Evolutionary conservation across 2,797 vertebrate species (phyloP), one percentile per base, ranked within the genome.

Genomic region (Ceryle rudis): DNA sequence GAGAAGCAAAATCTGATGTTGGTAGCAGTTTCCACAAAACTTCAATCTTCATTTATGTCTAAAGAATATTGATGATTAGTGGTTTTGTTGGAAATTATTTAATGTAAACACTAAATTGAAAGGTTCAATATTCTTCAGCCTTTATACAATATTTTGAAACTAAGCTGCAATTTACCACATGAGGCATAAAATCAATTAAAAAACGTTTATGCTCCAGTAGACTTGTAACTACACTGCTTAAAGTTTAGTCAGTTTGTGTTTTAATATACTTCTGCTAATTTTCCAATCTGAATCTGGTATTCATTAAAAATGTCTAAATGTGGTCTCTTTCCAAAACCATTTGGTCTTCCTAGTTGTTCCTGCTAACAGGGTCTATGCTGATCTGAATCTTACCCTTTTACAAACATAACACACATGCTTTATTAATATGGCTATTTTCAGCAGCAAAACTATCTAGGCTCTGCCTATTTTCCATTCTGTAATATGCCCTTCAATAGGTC

Each of bases 131-230:
- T 81, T 72, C 84, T 79, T 80, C 33, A 78, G 35, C 5, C 26
- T 87, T 85, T 79, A 71, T 26, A 89, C 16, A 85, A n/a, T 35
- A 81, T 88, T 90, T 61, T 94, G 47, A 85, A 95, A 93, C 35
- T 57, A 77, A 93, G 57, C 33, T 61, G 58, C 54, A 86, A 51
- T 93, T 90, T 69, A 72, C 58, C 57, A 79, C 41, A 78, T 57
- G 85, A 95, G 67, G 69, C 91, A 93, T 80, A 66, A 91, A 89
- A 94, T 69, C 60, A 88, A 54, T 90, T 95, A 92, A 82, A 35
- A 22, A 90, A 79, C n/a, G 29, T 69, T 92, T 70, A 82, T 71
- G 57, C 81, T 78, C 52, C 44, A 88, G 47, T n/a, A 75, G 58
- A 86, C 41, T 84, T 77, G 21, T 70, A 94, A 77, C 55, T 79